Conservation (phyloP, 2,888 invertebrate genomes). For the Vesta saturnalis region DNA sequence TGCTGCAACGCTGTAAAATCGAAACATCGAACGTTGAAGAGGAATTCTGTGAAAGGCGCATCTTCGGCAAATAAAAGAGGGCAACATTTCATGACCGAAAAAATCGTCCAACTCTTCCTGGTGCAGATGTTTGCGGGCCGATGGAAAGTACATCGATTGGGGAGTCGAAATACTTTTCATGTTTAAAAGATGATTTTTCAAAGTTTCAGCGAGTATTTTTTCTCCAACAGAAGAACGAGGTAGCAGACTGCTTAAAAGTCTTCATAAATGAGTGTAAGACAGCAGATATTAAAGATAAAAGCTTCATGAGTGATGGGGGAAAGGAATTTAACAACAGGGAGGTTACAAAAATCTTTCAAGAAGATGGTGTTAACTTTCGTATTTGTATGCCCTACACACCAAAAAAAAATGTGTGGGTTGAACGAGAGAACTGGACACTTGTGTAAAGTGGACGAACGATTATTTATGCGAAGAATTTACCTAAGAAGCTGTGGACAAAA, state of each 20-base stretch:
- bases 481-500: not conserved
- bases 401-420: not conserved
- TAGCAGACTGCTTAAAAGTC: too few species aligned
- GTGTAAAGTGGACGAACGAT: not conserved
- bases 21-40: not conserved
- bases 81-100: not conserved
- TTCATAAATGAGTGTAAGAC: too few species aligned
- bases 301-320: too few species aligned
- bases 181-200: not conserved
- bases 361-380: not conserved
- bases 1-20: not conserved
- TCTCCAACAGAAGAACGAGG: too few species aligned
- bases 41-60: not conserved
- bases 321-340: not conserved
- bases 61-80: not conserved
- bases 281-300: too few species aligned
- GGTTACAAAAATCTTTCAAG: not conserved
- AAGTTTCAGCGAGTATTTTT: too few species aligned
- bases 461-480: too few species aligned
- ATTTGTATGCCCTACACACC: too few species aligned
- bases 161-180: not conserved
- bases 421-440: not conserved
- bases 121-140: too few species aligned
- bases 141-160: too few species aligned
- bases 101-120: too few species aligned